Base-by-base conservation (phyloP, 1,140 invertebrate genomes). In the Zaprionus lachaisei region DNA sequence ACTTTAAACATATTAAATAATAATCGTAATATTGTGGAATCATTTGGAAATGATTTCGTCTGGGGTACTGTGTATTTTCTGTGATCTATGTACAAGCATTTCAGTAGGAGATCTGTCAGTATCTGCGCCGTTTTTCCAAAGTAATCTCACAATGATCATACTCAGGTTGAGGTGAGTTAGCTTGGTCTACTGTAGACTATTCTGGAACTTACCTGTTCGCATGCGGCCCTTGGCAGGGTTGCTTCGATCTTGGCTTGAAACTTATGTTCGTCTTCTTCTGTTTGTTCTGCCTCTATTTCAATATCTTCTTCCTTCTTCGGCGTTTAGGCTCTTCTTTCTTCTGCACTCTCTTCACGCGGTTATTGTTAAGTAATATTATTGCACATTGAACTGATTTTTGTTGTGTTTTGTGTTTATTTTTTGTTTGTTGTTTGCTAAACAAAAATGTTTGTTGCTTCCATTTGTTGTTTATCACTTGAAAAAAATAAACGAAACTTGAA, bases 181-280 rank as follows among this genome's bases (percentile, higher is more conserved):
- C 5, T 22, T 26, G n/a, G 15, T 31, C 24, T 24, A 14, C 17
- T 31, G 3, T 14, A 12, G 26, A 17, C 14, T 15, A 15, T 56
- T 31, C 3, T 11, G 54, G 5, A 1, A 56, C 54, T 56, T 56
- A 56, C 54, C 14, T 56, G 54, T 56, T 56, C 20, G 20, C 22
- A 54, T 22, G 17, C 49, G 22, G 41, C n/a, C 15, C 41, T 54
- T 9, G 4, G 49, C 17, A 54, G 49, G 11, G 11, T 54, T 20
- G 49, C 26, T 77, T 81, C 79, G 38, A 44, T 58, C 47, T 61
- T 41, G 38, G 14, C 28, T 71, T 63, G 9, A 9, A 11, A 34
- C 9, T 17, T 7, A n/a, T 7, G 6, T 47, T 9, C 3, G 17
- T 9, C 6, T 3, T 2, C 7, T 17, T 7, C 41, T 47, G n/a